Evolutionary conservation across 2,797 vertebrate species (phyloP).

Genomic region (Poecilia wingei): DNA sequence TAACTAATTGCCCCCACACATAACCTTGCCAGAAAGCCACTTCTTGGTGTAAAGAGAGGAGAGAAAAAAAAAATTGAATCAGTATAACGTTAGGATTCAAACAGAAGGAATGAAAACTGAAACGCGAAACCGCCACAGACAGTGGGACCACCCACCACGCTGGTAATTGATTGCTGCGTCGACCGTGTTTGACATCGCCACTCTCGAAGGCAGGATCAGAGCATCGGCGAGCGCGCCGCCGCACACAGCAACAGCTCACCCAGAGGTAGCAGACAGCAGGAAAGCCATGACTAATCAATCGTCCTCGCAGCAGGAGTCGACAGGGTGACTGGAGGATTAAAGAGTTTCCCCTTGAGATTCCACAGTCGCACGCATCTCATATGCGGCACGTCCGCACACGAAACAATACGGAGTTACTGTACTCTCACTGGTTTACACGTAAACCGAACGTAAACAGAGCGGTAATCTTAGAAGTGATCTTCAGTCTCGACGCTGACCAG

Average conservation of each 20-base stretch:
- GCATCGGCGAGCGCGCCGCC: background rate
- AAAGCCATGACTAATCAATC: constrained; percentile 72
- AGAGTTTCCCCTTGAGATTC: constrained; percentile 44
- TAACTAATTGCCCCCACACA: constrained; percentile 6
- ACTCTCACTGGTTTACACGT: background rate
- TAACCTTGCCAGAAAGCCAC: background rate
- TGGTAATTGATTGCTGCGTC: constrained; percentile 56
- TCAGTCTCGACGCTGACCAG: background rate
- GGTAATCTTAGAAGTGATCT: background rate
- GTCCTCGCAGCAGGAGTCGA: constrained; percentile 45
- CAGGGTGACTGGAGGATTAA: constrained; percentile 60
- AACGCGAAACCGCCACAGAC: constrained; percentile 21
- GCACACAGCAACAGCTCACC: constrained; percentile 15
- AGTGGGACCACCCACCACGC: constrained; percentile 45
- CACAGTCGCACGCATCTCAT: constrained; percentile 18
- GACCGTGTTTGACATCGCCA: constrained; percentile 54
- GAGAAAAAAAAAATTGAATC: background rate
- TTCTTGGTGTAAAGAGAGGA: background rate
- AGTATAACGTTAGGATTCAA: constrained; percentile 16
- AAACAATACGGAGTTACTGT: background rate
- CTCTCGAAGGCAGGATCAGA: constrained; percentile 50
- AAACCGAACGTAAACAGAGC: background rate
- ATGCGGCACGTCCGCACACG: constrained; percentile 19
- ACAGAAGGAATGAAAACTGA: background rate
- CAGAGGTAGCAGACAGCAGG: constrained; percentile 49